Percentiles rank a stretch among this genome's conserved stretches.
These are phyloP conservation scores for Phycodurus eques DNA, from an alignment of 2,113 vertebrate genomes.

Conservation along the genomic window DNA sequence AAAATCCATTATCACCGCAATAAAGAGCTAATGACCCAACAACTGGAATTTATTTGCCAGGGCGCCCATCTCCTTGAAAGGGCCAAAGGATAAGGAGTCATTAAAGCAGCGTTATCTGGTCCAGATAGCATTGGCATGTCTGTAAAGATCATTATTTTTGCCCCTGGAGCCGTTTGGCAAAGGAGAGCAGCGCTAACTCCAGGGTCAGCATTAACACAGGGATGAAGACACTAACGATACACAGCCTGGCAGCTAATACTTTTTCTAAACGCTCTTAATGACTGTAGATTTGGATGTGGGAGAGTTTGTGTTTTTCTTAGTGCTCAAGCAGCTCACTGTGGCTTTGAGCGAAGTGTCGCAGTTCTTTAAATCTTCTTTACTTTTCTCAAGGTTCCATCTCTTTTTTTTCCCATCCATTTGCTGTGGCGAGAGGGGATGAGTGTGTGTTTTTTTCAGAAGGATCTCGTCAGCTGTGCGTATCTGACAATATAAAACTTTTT, in stretches of 20 bases:
- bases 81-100: slow-evolving; percentile 74
- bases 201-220: slow-evolving; percentile 61
- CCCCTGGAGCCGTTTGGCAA: slow-evolving; percentile 73
- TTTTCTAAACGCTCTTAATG: slow-evolving; percentile 70
- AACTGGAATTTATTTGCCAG: slow-evolving; percentile 65
- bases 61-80: slow-evolving; percentile 64
- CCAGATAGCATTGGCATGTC: slow-evolving; percentile 76
- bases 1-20: slow-evolving; percentile 62
- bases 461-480: slow-evolving; percentile 25
- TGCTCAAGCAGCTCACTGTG: slow-evolving; percentile 41
- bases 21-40: slow-evolving; percentile 72
- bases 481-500: slow-evolving; percentile 20
- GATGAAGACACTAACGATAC: slow-evolving; percentile 68
- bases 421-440: not conserved
- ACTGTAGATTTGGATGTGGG: slow-evolving; percentile 41
- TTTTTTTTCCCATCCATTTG: not conserved
- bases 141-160: slow-evolving; percentile 78
- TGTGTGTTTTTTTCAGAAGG: slow-evolving; percentile 24
- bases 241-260: slow-evolving; percentile 64
- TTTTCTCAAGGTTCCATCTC: slow-evolving; percentile 28
- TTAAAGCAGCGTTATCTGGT: slow-evolving; percentile 73
- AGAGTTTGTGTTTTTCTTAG: slow-evolving; percentile 46
- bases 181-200: slow-evolving; percentile 56
- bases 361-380: slow-evolving; percentile 13
- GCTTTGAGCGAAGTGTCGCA: slow-evolving; percentile 33